phyloP scores from a whole-genome alignment of 2,113 vertebrate genomes.

The Helogale parvula region DNA sequence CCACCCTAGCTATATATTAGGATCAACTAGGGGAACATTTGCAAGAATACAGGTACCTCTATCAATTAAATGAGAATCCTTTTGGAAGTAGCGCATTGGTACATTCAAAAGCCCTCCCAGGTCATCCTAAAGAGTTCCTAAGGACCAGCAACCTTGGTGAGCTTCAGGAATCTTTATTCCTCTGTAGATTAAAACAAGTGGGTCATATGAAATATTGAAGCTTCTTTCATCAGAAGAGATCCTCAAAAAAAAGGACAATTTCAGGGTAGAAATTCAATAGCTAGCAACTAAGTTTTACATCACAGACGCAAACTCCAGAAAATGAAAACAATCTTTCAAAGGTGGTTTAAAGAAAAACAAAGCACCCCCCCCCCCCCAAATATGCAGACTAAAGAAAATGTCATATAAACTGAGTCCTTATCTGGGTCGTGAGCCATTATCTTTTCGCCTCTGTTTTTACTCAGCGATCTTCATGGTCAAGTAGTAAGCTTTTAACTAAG shows the following conservation, averaged over 20 bases:
- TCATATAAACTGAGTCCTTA: background rate
- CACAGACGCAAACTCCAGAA: background rate
- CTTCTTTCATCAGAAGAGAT: background rate
- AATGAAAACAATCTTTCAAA: background rate
- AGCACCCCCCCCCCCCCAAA: background rate
- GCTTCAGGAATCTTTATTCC: background rate
- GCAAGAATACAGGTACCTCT: background rate
- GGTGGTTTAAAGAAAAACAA: background rate
- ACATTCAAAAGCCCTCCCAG: background rate
- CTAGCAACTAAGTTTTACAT: background rate
- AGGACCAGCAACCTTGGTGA: background rate
- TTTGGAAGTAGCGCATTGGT: background rate
- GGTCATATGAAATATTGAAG: background rate
- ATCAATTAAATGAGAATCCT: background rate
- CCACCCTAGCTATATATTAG: background rate
- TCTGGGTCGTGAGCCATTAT: background rate
- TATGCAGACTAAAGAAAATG: background rate
- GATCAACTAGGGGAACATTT: background rate
- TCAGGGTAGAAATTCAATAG: background rate
- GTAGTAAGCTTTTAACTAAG: background rate
- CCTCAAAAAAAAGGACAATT: conserved; percentile 24
- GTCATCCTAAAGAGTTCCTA: background rate
- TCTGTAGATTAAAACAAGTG: background rate
- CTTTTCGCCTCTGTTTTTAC: background rate
- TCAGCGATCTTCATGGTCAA: background rate